Conservation (phyloP, 2,888 invertebrate species). For the Xanthorhoe designata region DNA sequence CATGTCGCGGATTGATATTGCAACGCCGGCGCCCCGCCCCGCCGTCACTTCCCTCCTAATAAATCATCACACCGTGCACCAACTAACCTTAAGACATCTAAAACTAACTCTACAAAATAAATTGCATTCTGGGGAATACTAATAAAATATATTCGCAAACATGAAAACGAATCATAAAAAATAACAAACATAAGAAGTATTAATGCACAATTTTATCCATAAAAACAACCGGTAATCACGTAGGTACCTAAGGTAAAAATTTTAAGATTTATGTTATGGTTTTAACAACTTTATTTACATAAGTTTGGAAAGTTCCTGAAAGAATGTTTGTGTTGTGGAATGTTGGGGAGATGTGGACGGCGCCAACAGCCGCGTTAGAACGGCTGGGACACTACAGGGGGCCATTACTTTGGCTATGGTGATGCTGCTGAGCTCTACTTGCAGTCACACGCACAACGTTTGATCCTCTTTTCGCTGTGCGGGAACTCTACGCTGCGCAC, state of each 20-base stretch:
- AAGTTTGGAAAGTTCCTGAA: slow-evolving; percentile 47
- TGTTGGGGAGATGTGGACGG: slow-evolving; percentile 63
- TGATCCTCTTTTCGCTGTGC: slow-evolving; percentile 88
- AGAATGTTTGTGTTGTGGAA: slow-evolving; percentile 36
- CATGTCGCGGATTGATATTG: slow-evolving; percentile 2
- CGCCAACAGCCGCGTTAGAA: slow-evolving; percentile 42
- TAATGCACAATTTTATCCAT: slow-evolving; percentile 55
- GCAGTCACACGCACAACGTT: slow-evolving; percentile 92
- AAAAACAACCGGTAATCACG: slow-evolving; percentile 55
- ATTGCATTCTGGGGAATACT: slow-evolving; percentile 48
- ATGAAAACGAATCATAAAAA: slow-evolving; percentile 59
- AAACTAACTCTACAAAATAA: slow-evolving; percentile 19
- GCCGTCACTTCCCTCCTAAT: neutral
- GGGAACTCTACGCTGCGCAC: slow-evolving; percentile 86
- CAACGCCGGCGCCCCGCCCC: too few species aligned
- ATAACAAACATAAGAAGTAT: slow-evolving; percentile 53
- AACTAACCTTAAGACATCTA: slow-evolving; percentile 3
- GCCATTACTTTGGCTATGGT: slow-evolving; percentile 26
- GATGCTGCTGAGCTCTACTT: slow-evolving; percentile 63
- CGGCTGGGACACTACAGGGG: slow-evolving; percentile 33
- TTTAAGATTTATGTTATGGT: slow-evolving; percentile 52
- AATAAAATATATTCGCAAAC: slow-evolving; percentile 41
- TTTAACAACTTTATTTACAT: slow-evolving; percentile 76
- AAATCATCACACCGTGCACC: slow-evolving; percentile 6
- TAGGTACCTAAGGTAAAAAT: slow-evolving; percentile 55